Percentiles rank a stretch among this genome's conserved stretches.
These are phyloP conservation scores for Phytoseiulus persimilis DNA, from an alignment of 2,888 invertebrate genomes.

Conservation along the genomic window DNA sequence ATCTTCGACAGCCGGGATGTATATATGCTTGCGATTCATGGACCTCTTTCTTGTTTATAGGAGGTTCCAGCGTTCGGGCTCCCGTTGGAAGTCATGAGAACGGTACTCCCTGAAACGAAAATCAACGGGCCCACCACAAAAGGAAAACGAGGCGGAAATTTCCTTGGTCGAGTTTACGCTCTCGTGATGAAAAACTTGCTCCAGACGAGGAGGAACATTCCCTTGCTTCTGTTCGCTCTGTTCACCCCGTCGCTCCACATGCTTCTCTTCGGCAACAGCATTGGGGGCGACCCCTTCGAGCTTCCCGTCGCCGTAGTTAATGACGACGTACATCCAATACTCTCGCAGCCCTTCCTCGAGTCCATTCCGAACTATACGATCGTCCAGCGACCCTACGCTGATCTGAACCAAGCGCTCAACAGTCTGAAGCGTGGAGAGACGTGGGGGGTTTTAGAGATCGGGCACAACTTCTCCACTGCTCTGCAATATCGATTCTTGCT, in stretches of 20 bases:
- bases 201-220: constrained; percentile 46
- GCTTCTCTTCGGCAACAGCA: constrained; percentile 52
- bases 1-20: neutral
- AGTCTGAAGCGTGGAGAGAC: constrained; percentile 68
- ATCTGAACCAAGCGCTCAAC: constrained; percentile 60
- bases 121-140: neutral
- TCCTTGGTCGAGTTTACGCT: constrained; percentile 32
- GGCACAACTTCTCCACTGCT: constrained; percentile 78
- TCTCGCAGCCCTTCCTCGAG: constrained; percentile 53
- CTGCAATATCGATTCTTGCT: constrained; percentile 70
- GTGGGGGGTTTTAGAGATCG: constrained; percentile 81
- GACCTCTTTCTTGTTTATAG: neutral
- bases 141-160: neutral
- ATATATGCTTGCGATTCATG: neutral
- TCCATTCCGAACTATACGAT: constrained; percentile 64
- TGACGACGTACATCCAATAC: constrained; percentile 46
- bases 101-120: too few relatives aligned
- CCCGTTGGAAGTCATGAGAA: neutral
- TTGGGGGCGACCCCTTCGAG: constrained; percentile 48
- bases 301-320: constrained; percentile 51
- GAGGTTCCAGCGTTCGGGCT: too few relatives aligned
- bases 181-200: constrained; percentile 48
- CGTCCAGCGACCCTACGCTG: constrained; percentile 55
- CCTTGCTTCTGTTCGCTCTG: constrained; percentile 51
- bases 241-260: constrained; percentile 52